Percentiles rank a stretch among this genome's conserved stretches.
Conservation (phyloP, 1,140 invertebrate genomes). For the Cyrtorhinus lividipennis region DNA sequence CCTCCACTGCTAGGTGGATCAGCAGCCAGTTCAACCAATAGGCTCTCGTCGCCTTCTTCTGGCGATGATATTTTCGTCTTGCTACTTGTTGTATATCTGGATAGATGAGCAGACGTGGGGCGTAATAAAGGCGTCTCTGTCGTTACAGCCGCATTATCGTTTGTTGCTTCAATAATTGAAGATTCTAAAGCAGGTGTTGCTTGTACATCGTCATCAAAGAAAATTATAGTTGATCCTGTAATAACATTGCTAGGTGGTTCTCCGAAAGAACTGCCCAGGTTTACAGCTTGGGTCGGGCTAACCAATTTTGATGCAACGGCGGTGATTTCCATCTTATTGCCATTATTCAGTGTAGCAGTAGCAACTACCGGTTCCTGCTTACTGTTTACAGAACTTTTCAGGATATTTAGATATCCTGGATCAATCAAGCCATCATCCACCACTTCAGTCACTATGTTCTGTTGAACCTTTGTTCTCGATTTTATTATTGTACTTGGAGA, state of each 20-base stretch:
- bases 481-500: conserved; percentile 40
- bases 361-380: conserved; percentile 25
- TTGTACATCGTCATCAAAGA: conserved; percentile 36
- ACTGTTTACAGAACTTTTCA: conserved; percentile 14
- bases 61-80: conserved; percentile 20
- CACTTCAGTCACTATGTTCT: conserved; percentile 47
- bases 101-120: conserved; percentile 41
- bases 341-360: conserved; percentile 33
- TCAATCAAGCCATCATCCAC: conserved; percentile 40
- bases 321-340: conserved; percentile 36
- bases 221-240: conserved; percentile 45
- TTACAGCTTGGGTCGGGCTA: conserved; percentile 12
- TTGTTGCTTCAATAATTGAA: neutral
- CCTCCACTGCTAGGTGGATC: conserved; percentile 23
- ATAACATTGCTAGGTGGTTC: conserved; percentile 35
- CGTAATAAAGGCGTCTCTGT: neutral
- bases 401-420: conserved; percentile 32
- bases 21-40: conserved; percentile 20
- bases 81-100: too few species aligned
- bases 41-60: conserved; percentile 23
- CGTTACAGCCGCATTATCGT: neutral
- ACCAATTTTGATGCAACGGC: conserved; percentile 24
- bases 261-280: conserved; percentile 15
- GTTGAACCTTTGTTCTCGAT: conserved; percentile 42
- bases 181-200: neutral